phyloP scores from a whole-genome alignment of 2,888 invertebrate species.

The Patella pellucida region DNA sequence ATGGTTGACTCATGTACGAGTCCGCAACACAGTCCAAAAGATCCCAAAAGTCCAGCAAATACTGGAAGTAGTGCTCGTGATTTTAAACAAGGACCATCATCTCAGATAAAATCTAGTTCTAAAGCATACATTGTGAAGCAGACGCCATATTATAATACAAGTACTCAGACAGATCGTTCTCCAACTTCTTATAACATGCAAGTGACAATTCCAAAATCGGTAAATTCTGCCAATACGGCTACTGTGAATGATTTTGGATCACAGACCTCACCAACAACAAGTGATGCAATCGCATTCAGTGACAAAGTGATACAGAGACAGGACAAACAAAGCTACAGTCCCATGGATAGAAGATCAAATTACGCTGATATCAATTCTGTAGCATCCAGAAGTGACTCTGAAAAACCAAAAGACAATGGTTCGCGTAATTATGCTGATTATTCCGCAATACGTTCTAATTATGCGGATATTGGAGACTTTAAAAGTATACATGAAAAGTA shows the following conservation, averaged over 20 bases:
- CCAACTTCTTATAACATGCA: slow-evolving; percentile 33
- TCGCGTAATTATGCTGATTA: neutral
- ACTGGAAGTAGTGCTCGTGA: neutral
- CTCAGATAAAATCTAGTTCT: slow-evolving; percentile 20
- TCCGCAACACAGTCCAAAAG: slow-evolving; percentile 24
- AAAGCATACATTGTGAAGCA: slow-evolving; percentile 52
- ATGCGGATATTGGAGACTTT: slow-evolving; percentile 11
- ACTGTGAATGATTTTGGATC: slow-evolving; percentile 32
- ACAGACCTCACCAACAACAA: slow-evolving; percentile 31
- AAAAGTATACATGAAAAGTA: slow-evolving; percentile 41
- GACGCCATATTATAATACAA: slow-evolving; percentile 63
- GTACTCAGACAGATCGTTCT: slow-evolving; percentile 62
- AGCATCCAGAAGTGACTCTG: neutral
- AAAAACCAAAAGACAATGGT: neutral
- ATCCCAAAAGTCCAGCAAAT: slow-evolving; percentile 9
- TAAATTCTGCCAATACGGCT: slow-evolving; percentile 28
- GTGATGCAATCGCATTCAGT: slow-evolving; percentile 30
- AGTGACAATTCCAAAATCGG: slow-evolving; percentile 25
- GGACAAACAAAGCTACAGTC: neutral
- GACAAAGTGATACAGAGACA: slow-evolving; percentile 42
- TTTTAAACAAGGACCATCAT: slow-evolving; percentile 8
- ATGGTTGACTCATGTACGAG: slow-evolving; percentile 28
- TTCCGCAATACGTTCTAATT: neutral
- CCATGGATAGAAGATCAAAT: neutral
- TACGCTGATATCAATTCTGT: neutral